These are phyloP conservation scores for Panulirus ornatus DNA, from an alignment of 1,140 invertebrate genomes.

Conservation along the genomic window DNA sequence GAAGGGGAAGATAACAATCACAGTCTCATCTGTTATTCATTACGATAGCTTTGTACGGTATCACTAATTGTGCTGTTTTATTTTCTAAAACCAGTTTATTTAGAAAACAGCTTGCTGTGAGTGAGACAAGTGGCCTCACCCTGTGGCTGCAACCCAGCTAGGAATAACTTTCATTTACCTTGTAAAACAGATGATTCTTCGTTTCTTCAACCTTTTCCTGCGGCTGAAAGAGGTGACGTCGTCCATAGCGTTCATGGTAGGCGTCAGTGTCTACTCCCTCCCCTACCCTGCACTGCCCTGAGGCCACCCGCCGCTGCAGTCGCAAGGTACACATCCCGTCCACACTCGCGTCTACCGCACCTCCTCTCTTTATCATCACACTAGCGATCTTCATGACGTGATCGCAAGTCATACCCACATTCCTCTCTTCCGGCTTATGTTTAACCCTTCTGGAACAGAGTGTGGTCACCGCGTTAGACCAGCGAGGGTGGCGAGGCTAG, in stretches of 20 bases:
- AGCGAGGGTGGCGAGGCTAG: no score
- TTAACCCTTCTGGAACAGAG: no score
- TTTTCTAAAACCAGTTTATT: no score
- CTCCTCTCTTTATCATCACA: background rate
- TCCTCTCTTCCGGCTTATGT: background rate
- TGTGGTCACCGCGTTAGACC: no score
- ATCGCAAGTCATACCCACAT: background rate
- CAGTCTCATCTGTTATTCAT: no score
- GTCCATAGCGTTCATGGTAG: constrained; percentile 87
- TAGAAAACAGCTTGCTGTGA: no score
- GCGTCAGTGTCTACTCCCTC: constrained; percentile 46
- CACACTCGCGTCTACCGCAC: background rate
- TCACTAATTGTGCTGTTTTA: no score
- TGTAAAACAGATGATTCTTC: constrained; percentile 89
- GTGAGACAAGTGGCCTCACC: background rate
- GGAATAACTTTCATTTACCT: constrained; percentile 40
- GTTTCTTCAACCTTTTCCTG: constrained; percentile 99
- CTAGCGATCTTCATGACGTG: background rate
- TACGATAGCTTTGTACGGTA: no score
- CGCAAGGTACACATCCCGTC: background rate
- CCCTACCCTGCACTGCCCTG: background rate
- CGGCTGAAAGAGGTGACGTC: constrained; percentile 98
- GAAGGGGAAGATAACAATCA: no score
- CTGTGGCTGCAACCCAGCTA: background rate
- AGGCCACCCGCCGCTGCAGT: background rate